Evolutionary conservation across 2,113 vertebrate genomes (phyloP).

Genomic region (Chroicocephalus ridibundus): DNA sequence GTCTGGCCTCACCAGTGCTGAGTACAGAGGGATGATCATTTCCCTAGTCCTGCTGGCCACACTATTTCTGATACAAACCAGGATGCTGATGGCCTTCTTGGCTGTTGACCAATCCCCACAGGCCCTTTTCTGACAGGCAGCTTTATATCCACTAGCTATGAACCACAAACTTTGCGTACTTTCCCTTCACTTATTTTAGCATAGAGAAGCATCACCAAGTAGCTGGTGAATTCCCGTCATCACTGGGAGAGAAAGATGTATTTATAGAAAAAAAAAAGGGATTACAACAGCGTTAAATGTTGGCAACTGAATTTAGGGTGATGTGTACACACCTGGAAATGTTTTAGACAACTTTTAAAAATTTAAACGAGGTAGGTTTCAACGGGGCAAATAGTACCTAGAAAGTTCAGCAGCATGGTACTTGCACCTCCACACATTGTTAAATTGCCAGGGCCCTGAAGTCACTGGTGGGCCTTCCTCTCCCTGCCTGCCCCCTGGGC

Average conservation of each 20-base stretch:
- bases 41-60: not conserved
- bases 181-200: not conserved
- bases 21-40: not conserved
- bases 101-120: rapidly evolving
- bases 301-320: not conserved
- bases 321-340: not conserved
- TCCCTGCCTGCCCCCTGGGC: rapidly evolving
- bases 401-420: too few relatives aligned
- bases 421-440: not conserved
- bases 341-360: not conserved
- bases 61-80: not conserved
- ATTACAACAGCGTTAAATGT: not conserved
- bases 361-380: not conserved
- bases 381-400: not conserved
- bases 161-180: not conserved
- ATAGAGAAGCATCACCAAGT: not conserved
- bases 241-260: not conserved
- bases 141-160: not conserved
- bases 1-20: rapidly evolving
- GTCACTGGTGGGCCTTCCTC: rapidly evolving
- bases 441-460: not conserved
- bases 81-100: too few relatives aligned
- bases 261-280: not conserved
- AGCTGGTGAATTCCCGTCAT: not conserved
- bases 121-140: not conserved